Evolutionary conservation across 2,797 vertebrate species (phyloP).

Genomic region (Threskiornis aethiopicus): DNA sequence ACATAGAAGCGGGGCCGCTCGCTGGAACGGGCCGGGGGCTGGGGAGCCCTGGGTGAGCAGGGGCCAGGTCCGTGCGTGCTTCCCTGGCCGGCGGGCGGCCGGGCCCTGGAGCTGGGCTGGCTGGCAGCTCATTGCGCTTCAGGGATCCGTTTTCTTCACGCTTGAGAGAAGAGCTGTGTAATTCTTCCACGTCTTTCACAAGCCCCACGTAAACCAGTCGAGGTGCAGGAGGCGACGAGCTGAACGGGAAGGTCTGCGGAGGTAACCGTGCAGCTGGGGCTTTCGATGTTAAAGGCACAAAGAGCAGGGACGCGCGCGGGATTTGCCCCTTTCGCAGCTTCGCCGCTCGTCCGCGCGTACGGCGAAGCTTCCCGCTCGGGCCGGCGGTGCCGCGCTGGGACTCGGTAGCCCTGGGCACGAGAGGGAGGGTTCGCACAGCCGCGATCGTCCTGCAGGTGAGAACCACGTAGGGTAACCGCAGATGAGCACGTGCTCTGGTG

Average conservation of each 20-base stretch:
- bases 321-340: not conserved
- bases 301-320: not conserved
- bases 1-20: rapidly evolving
- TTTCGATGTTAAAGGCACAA: not conserved
- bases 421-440: not conserved
- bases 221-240: not conserved
- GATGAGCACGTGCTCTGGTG: rapidly evolving
- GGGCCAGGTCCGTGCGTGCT: rapidly evolving
- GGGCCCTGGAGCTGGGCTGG: too few species aligned
- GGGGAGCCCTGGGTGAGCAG: not conserved
- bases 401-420: not conserved
- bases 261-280: not conserved
- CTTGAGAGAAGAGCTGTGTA: not conserved
- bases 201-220: too few species aligned
- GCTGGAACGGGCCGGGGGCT: not conserved
- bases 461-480: rapidly evolving
- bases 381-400: rapidly evolving
- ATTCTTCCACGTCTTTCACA: not conserved
- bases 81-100: not conserved
- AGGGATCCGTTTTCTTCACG: not conserved
- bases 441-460: rapidly evolving
- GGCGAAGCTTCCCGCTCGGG: not conserved
- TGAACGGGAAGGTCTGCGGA: rapidly evolving
- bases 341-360: rapidly evolving
- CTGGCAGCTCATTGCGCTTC: not conserved